Evolutionary conservation across 2,797 vertebrate species (phyloP), one percentile per base, ranked within the genome.

Genomic region (Darevskia mixta): DNA sequence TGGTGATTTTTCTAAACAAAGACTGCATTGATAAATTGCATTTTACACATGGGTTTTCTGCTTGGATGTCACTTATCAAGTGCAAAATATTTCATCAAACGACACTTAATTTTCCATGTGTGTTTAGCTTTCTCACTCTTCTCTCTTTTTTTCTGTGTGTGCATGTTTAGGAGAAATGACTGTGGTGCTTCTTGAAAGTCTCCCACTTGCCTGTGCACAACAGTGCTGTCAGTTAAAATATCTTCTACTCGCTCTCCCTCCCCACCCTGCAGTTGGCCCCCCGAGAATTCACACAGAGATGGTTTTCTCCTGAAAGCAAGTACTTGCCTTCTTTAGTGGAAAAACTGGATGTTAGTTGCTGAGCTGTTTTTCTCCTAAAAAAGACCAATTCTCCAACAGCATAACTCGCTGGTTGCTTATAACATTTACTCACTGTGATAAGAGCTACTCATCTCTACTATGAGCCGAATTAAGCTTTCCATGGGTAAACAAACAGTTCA

Each of bases 401-500:
- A 92, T 93, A 82, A 91, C 93, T 95, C 93, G 91, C 89, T 86
- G 85, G 55, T 87, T 87, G 81, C 86, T 95, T 92, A 91, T 93
- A 93, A 93, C 89, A 92, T 88, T 91, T 94, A 88, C 89, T 94
- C 86, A 92, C 88, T 88, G 32, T 94, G 95, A 92, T 86, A 92
- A 85, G 91, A 91, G 91, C 91, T 25, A 91, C 73, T 71, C 84
- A 86, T 93, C 89, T 86, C 49, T 45, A 76, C 83, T 95, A 89
- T 32, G 55, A 92, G 90, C 58, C 49, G 91, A 92, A 84, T 88
- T 94, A 92, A 89, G 81, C 91, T 95, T 93, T 93, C 95, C 90
- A 94, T 95, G 91, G 92, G 88, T 93, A 96, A 96, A 95, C 93
- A 94, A 95, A 94, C 93, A 95, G 95, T 96, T 96, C 94, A 95